A percentile compares a stretch with the other conserved stretches of the same genome.
Evolutionary conservation across 2,113 vertebrate species (phyloP).

Genomic region (Suncus etruscus): DNA sequence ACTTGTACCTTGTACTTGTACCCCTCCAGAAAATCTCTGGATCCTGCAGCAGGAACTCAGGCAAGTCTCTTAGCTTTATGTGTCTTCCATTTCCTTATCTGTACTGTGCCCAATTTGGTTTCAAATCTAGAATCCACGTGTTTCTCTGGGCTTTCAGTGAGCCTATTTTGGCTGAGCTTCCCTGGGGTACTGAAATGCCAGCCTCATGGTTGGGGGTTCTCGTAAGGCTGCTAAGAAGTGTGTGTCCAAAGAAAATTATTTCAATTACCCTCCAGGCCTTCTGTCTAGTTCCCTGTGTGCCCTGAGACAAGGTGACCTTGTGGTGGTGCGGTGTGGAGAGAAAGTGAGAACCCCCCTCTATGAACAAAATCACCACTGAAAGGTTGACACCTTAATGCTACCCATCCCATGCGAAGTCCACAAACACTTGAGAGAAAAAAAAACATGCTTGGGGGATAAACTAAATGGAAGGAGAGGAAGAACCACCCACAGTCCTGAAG

Average conservation of each 20-base stretch:
- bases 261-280: neutral
- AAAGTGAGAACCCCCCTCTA: neutral
- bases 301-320: neutral
- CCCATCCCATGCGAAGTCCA: neutral
- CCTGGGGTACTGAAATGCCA: neutral
- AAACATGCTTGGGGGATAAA: neutral
- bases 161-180: neutral
- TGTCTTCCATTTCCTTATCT: conserved; percentile 41
- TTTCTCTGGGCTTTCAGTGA: neutral
- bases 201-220: no score
- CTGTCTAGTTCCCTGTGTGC: neutral
- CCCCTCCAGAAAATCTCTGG: neutral
- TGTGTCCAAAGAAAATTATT: neutral
- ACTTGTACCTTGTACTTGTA: neutral
- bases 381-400: neutral
- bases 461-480: neutral
- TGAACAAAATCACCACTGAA: conserved; percentile 19
- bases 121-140: neutral
- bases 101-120: neutral
- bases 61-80: conserved; percentile 66
- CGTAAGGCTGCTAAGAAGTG: neutral
- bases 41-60: conserved; percentile 44
- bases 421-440: neutral
- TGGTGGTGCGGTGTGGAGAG: neutral
- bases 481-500: neutral